Conservation (phyloP, 1,140 invertebrate genomes). For the Megathymus violae region DNA sequence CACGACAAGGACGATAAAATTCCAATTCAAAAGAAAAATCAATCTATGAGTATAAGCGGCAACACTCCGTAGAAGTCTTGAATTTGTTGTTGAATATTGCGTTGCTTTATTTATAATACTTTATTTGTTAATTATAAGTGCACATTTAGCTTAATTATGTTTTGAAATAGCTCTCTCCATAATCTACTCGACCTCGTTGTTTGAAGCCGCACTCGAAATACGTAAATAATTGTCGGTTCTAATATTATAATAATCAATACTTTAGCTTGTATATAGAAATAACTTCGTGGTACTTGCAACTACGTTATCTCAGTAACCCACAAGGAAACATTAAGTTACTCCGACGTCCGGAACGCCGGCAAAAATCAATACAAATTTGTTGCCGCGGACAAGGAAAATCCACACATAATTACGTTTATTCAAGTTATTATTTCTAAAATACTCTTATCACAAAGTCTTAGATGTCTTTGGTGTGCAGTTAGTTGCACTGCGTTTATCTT, state of each 20-base stretch:
- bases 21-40: neutral
- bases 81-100: no score
- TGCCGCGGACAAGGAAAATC: constrained; percentile 38
- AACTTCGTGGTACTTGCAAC: constrained; percentile 7
- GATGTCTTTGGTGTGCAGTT: no score
- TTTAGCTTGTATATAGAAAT: constrained; percentile 7
- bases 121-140: no score
- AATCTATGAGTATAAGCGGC: neutral
- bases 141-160: no score
- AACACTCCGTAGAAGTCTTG: no score
- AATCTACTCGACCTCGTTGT: neutral
- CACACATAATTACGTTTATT: constrained; percentile 13
- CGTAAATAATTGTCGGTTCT: neutral
- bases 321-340: constrained; percentile 35
- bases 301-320: constrained; percentile 26
- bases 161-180: neutral
- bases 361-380: constrained; percentile 75
- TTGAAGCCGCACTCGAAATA: neutral
- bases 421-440: constrained; percentile 5
- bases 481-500: constrained; percentile 58
- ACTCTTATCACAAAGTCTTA: no score
- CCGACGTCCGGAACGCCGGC: constrained; percentile 54
- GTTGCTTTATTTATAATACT: no score
- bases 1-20: neutral
- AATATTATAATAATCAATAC: neutral